Conservation (phyloP, 2,113 vertebrate genomes). For the Regulus satrapa region DNA sequence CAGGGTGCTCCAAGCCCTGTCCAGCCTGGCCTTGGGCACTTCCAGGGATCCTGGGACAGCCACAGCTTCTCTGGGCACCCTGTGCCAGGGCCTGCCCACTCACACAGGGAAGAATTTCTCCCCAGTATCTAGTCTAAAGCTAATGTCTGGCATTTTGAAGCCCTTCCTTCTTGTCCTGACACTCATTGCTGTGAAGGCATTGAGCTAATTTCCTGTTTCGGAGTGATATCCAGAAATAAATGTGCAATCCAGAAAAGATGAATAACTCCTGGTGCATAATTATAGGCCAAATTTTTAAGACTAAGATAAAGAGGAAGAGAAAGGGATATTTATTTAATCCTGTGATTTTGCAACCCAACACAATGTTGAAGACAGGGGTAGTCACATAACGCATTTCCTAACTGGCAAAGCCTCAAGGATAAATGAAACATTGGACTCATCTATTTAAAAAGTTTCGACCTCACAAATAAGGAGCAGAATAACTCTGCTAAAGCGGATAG, state of each 20-base stretch:
- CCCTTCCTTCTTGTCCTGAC: background rate
- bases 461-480: background rate
- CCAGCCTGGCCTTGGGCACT: background rate
- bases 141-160: background rate
- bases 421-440: background rate
- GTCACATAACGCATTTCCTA: background rate
- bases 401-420: background rate
- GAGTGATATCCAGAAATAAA: background rate
- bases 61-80: background rate
- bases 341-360: background rate
- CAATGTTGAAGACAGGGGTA: background rate
- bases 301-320: background rate
- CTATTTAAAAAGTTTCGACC: constrained; percentile 17
- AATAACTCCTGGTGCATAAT: background rate
- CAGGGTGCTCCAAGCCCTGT: accelerated
- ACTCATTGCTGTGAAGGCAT: background rate
- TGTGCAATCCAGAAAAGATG: background rate
- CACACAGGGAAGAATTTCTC: background rate
- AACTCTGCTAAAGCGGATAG: constrained; percentile 64
- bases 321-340: background rate
- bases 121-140: background rate
- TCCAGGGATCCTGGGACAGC: background rate
- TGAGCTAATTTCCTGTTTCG: background rate
- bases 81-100: background rate
- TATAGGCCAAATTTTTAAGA: background rate